Conservation (phyloP, 2,888 invertebrate genomes). For the Leucoma salicis region DNA sequence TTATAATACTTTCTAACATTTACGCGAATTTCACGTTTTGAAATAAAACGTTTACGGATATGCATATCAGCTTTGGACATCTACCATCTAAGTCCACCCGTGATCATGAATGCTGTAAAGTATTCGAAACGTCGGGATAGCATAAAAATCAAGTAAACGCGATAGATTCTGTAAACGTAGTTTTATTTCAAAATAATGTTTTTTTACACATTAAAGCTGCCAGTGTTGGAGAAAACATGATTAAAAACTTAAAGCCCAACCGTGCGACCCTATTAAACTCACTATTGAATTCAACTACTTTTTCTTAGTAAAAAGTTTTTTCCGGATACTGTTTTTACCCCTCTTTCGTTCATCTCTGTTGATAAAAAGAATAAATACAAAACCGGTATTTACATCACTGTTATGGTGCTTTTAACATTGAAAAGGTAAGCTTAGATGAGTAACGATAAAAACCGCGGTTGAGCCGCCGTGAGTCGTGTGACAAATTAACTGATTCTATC, state of each 20-base stretch:
- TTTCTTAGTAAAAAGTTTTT: slow-evolving; percentile 2
- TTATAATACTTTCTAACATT: too few relatives aligned
- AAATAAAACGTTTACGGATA: too few relatives aligned
- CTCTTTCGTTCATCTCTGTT: slow-evolving; percentile 4
- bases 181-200: too few relatives aligned
- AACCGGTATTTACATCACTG: slow-evolving; percentile 3
- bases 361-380: slow-evolving; percentile 7
- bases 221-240: not conserved
- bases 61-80: too few relatives aligned
- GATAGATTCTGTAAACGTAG: too few relatives aligned
- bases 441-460: not conserved
- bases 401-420: slow-evolving; percentile 4
- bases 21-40: too few relatives aligned
- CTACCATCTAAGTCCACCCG: too few relatives aligned
- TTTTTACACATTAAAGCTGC: not conserved
- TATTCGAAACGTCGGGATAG: too few relatives aligned
- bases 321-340: not conserved
- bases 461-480: not conserved
- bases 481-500: slow-evolving; percentile 5
- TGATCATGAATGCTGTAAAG: too few relatives aligned
- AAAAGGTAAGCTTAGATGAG: not conserved
- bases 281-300: slow-evolving; percentile 1
- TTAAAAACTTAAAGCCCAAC: slow-evolving; percentile 4
- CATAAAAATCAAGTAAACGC: too few relatives aligned
- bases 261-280: slow-evolving; percentile 7